Percentiles rank a stretch among this genome's conserved stretches.
Evolutionary conservation across 2,797 vertebrate genomes (phyloP).

Genomic region (Brachyrhaphis roseni): DNA sequence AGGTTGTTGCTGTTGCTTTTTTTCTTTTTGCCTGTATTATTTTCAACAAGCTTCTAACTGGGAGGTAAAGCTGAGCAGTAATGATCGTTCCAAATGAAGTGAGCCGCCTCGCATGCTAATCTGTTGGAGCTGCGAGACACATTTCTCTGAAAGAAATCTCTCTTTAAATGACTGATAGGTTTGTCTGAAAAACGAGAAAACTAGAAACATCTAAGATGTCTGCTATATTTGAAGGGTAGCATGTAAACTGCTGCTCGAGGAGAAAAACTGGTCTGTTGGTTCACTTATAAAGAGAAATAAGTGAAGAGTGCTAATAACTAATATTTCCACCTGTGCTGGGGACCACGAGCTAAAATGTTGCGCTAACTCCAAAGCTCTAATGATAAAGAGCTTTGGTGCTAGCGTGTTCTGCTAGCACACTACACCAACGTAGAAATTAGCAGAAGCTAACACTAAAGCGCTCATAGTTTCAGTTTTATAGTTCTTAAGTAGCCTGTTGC

Average conservation of each 20-base stretch:
- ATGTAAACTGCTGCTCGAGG: background rate
- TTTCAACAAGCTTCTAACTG: slow-evolving; percentile 6
- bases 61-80: slow-evolving; percentile 15
- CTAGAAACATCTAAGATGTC: slow-evolving; percentile 18
- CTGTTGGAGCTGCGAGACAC: slow-evolving; percentile 8
- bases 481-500: no score
- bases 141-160: slow-evolving; percentile 26
- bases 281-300: background rate
- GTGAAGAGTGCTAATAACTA: background rate
- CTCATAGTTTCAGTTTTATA: no score
- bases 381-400: no score
- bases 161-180: slow-evolving; percentile 23
- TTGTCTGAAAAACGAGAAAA: slow-evolving; percentile 14
- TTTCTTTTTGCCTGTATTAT: background rate
- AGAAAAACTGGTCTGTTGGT: background rate
- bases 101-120: slow-evolving; percentile 24
- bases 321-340: background rate
- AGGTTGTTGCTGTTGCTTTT: background rate
- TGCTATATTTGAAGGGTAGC: background rate
- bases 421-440: background rate
- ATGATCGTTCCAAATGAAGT: slow-evolving; percentile 25
- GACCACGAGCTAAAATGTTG: no score
- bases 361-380: no score
- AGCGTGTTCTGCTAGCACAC: no score
- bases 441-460: background rate